Conservation (phyloP, 2,888 invertebrate species). For the Apodemia mormo region DNA sequence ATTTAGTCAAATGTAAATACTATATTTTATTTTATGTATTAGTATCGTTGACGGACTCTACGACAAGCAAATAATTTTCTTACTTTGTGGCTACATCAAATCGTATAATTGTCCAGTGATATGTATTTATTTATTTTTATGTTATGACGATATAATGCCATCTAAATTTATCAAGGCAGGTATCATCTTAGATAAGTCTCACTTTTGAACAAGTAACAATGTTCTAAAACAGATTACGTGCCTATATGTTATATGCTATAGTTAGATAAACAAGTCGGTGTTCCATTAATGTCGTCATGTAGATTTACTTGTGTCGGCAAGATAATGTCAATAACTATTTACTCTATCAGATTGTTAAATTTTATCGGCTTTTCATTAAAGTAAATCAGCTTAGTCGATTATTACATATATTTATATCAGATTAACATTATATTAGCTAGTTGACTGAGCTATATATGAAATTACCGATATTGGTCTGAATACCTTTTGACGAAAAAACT, state of each 20-base stretch:
- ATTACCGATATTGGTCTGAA: no score
- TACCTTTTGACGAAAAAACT: no score
- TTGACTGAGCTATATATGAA: no score
- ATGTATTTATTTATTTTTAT: no score
- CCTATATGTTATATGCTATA: not conserved
- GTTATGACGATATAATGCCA: no score
- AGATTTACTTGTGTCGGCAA: conserved; percentile 3
- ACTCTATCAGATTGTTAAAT: conserved; percentile 2
- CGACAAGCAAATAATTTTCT: no score
- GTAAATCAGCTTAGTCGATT: not conserved
- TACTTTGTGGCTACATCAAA: no score
- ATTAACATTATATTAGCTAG: no score
- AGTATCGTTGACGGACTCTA: no score
- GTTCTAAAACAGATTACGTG: conserved; percentile 9
- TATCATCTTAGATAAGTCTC: conserved; percentile 2
- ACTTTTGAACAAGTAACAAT: not conserved
- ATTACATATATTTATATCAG: not conserved
- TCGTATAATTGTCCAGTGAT: no score
- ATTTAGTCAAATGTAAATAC: no score
- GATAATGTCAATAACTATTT: conserved; percentile 10
- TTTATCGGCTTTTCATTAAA: conserved; percentile 11
- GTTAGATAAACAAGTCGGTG: conserved; percentile 2
- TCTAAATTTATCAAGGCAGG: not conserved
- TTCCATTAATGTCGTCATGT: conserved; percentile 1
- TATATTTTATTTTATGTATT: no score